These are phyloP conservation scores for Mesoligia furuncula DNA, from an alignment of 2,888 invertebrate species.

Conservation along the genomic window DNA sequence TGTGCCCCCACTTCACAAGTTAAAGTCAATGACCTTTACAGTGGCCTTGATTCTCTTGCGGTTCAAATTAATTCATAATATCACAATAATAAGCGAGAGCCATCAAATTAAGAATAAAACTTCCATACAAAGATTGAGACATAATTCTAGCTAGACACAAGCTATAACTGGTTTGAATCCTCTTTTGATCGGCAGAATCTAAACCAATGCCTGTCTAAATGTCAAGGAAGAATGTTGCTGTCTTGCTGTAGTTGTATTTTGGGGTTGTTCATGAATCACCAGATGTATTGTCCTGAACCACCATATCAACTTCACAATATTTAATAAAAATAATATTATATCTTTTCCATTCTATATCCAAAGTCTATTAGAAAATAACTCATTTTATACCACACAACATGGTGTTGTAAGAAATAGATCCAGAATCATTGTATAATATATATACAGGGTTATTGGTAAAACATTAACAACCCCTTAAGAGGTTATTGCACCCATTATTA, in stretches of 20 bases:
- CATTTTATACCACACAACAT: not conserved
- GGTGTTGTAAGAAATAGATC: not conserved
- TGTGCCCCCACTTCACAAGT: not conserved
- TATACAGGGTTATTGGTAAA: too few species aligned
- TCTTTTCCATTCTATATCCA: not conserved
- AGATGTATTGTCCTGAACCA: not conserved
- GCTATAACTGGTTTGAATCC: not conserved
- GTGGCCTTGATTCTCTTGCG: not conserved
- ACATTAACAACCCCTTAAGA: too few species aligned
- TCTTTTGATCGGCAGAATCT: not conserved
- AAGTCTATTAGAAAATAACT: not conserved
- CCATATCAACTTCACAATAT: not conserved
- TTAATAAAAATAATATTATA: not conserved
- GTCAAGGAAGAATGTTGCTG: not conserved
- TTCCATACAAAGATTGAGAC: not conserved
- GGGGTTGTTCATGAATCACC: conserved; percentile 2
- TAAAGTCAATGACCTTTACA: not conserved
- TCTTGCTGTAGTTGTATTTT: conserved; percentile 2
- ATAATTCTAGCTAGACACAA: not conserved
- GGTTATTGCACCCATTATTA: too few species aligned
- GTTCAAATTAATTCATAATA: not conserved
- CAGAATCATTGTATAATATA: not conserved
- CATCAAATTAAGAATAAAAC: not conserved
- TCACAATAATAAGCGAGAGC: not conserved
- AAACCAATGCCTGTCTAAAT: not conserved